Conservation (phyloP, 2,888 invertebrate genomes). For the Muscina levida region DNA sequence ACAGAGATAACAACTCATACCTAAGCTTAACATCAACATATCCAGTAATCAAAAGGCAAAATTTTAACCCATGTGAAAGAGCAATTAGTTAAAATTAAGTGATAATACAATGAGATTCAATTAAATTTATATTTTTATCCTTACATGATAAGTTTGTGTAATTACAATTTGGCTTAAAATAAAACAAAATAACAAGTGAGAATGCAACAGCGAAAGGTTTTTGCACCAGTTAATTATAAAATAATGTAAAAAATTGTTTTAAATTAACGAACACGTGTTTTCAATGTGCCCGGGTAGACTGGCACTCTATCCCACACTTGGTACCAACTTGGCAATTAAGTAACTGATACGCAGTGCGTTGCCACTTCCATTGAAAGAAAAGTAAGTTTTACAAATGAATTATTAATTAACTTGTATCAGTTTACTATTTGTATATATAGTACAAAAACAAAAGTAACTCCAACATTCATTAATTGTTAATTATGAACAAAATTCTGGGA, state of each 20-base stretch:
- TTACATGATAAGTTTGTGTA: not conserved
- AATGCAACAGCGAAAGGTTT: too few species aligned
- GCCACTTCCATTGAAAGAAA: not conserved
- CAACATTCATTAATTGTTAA: too few species aligned
- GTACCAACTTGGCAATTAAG: not conserved
- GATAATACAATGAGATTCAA: not conserved
- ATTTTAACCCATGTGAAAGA: not conserved
- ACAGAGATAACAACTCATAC: not conserved
- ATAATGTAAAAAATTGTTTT: not conserved
- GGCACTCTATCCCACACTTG: too few species aligned
- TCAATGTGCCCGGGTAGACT: not conserved
- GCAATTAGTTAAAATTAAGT: not conserved
- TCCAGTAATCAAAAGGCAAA: not conserved
- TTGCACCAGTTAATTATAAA: too few species aligned
- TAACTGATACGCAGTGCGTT: not conserved
- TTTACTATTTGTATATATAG: constrained; percentile 1
- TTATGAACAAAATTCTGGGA: too few species aligned
- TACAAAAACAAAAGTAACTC: too few species aligned
- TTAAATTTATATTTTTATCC: not conserved
- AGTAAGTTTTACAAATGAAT: constrained; percentile 35
- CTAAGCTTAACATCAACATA: constrained; percentile 7
- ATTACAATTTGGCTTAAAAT: too few species aligned
- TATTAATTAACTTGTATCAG: not conserved
- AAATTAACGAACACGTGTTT: constrained; percentile 15
- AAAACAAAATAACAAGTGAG: too few species aligned